Evolutionary conservation across 2,797 vertebrate genomes (phyloP), one percentile per base, ranked within the genome.

Genomic region (Muraenolepis orangiensis): DNA sequence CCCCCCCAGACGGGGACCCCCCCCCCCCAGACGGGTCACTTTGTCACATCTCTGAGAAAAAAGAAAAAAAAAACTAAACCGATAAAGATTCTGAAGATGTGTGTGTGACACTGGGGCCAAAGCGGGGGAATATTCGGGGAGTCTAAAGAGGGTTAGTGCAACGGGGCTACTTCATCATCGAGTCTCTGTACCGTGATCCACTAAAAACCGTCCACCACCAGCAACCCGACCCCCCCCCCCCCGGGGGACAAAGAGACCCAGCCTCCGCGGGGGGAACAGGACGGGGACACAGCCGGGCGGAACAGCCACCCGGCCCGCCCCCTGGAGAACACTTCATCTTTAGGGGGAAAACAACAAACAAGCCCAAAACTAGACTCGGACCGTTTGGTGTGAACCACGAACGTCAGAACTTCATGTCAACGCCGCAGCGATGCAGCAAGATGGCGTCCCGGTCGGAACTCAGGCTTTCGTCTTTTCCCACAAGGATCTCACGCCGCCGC

Each of bases 101-200:
- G n/a, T n/a, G n/a, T n/a, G n/a, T n/a, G n/a, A n/a, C n/a, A n/a
- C n/a, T n/a, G n/a, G n/a, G n/a, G n/a, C n/a, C n/a, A n/a, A n/a
- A n/a, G n/a, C n/a, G n/a, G n/a, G n/a, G n/a, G n/a, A n/a, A n/a
- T n/a, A n/a, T n/a, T n/a, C n/a, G n/a, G n/a, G n/a, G n/a, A n/a
- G n/a, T n/a, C n/a, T n/a, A n/a, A n/a, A 29, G 8, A 29, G 61
- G 61, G 23, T 28, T 90, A 89, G 86, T 87, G 87, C 85, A 87
- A 88, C 57, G 80, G 77, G 84, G 80, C 82, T 86, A 87, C 89
- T 91, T 90, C 88, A 90, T 87, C 81, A 78, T 84, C 87, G 76
- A 74, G 81, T 82, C 78, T 79, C 86, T 74, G 73, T 69, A 82
- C 76, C 78, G 57, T 66, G 72, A 87, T 76, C 76, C 78, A 75